Percentiles rank a stretch among this genome's conserved stretches.
These are phyloP conservation scores for Scaptodrosophila lebanonensis DNA, from an alignment of 1,140 invertebrate species.

Conservation along the genomic window DNA sequence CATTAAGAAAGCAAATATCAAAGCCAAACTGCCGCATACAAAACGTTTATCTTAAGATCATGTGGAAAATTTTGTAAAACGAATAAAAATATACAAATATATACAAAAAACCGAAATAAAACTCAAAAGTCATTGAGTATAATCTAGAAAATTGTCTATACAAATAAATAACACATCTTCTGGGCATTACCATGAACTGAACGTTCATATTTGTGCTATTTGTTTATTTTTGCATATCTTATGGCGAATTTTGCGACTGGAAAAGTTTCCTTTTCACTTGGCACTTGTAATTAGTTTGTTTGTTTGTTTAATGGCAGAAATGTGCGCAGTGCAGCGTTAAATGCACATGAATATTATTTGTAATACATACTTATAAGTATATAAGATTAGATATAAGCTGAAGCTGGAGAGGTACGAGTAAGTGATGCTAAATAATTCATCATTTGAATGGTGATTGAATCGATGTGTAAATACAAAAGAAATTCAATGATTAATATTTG, in stretches of 20 bases:
- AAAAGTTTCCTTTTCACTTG: slow-evolving; percentile 44
- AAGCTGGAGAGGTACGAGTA: too few relatives aligned
- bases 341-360: too few relatives aligned
- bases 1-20: too few relatives aligned
- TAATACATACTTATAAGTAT: slow-evolving; percentile 3
- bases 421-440: too few relatives aligned
- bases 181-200: slow-evolving; percentile 34
- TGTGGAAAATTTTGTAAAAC: neutral
- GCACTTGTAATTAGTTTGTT: slow-evolving; percentile 46
- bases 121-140: slow-evolving; percentile 37
- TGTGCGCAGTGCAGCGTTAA: too few relatives aligned
- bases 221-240: slow-evolving; percentile 31
- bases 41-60: neutral
- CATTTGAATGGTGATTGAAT: too few relatives aligned
- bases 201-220: slow-evolving; percentile 7
- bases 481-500: too few relatives aligned
- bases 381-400: too few relatives aligned
- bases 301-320: slow-evolving; percentile 23
- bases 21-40: too few relatives aligned
- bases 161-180: slow-evolving; percentile 38
- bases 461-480: too few relatives aligned
- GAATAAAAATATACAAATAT: neutral
- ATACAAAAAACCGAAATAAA: too few relatives aligned
- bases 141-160: slow-evolving; percentile 40
- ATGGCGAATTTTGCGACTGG: slow-evolving; percentile 27